These are phyloP conservation scores for Ypsolopha scabrella DNA, from an alignment of 2,888 invertebrate species.

Conservation along the genomic window DNA sequence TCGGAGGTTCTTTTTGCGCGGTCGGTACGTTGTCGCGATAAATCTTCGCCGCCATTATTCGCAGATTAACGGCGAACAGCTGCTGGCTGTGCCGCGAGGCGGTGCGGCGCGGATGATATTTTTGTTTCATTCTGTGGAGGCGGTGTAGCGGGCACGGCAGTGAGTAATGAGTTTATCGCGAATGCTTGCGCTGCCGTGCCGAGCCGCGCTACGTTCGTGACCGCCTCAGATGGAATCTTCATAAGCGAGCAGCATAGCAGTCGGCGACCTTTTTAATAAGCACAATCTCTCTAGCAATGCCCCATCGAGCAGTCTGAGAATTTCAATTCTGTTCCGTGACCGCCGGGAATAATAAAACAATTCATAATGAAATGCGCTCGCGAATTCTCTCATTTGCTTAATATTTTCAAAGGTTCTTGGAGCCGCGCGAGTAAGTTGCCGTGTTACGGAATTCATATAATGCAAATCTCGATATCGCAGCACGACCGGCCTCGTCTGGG, in stretches of 20 bases:
- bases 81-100: constrained; percentile 8
- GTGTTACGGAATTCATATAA: constrained; percentile 36
- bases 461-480: constrained; percentile 39
- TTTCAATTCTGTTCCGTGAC: constrained; percentile 20
- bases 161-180: constrained; percentile 38
- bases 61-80: constrained; percentile 23
- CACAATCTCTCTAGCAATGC: constrained; percentile 18
- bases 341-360: constrained; percentile 27
- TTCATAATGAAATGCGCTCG: constrained; percentile 25
- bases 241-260: constrained; percentile 17
- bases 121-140: constrained; percentile 15
- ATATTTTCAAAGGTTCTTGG: constrained; percentile 19
- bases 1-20: constrained; percentile 3
- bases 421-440: constrained; percentile 14
- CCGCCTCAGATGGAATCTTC: constrained; percentile 22
- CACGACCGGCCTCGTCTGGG: constrained; percentile 13
- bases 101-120: constrained; percentile 22
- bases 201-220: constrained; percentile 15
- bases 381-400: constrained; percentile 24
- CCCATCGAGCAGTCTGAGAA: constrained; percentile 18
- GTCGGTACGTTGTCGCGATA: constrained; percentile 4
- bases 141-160: constrained; percentile 7
- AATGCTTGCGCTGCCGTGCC: constrained; percentile 12
- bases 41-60: constrained; percentile 23
- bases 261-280: constrained; percentile 25